Conservation (phyloP, 2,113 vertebrate genomes). For the Shinisaurus crocodilurus region DNA sequence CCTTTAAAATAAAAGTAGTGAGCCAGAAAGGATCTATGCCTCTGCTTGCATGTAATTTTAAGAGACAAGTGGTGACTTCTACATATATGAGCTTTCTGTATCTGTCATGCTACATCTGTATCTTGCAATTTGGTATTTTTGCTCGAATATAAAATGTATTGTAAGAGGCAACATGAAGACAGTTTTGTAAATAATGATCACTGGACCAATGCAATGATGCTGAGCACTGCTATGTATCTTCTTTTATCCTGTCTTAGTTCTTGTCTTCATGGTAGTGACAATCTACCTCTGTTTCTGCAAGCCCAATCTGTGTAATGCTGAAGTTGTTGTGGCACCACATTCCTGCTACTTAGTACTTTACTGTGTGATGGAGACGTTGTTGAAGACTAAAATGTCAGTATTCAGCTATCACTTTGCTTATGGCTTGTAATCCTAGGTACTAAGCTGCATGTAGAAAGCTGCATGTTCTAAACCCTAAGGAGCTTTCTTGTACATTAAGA, state of each 20-base stretch:
- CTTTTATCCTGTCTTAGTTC: neutral
- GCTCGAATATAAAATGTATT: neutral
- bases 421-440: slow-evolving; percentile 18
- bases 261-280: neutral
- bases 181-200: neutral
- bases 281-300: neutral
- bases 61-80: neutral
- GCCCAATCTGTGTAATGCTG: neutral
- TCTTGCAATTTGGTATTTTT: neutral
- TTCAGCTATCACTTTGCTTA: neutral
- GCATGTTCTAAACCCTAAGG: neutral
- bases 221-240: neutral
- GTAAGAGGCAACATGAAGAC: neutral
- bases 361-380: neutral
- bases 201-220: neutral
- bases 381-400: neutral
- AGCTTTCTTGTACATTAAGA: neutral
- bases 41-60: neutral
- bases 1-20: neutral
- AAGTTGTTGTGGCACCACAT: slow-evolving; percentile 10
- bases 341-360: neutral
- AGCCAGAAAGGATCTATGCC: neutral
- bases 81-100: neutral
- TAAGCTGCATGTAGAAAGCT: neutral
- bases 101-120: neutral